Evolutionary conservation across 2,888 invertebrate genomes (phyloP), one percentile per base, ranked within the genome.

Genomic region (Trimorus sp.): DNA sequence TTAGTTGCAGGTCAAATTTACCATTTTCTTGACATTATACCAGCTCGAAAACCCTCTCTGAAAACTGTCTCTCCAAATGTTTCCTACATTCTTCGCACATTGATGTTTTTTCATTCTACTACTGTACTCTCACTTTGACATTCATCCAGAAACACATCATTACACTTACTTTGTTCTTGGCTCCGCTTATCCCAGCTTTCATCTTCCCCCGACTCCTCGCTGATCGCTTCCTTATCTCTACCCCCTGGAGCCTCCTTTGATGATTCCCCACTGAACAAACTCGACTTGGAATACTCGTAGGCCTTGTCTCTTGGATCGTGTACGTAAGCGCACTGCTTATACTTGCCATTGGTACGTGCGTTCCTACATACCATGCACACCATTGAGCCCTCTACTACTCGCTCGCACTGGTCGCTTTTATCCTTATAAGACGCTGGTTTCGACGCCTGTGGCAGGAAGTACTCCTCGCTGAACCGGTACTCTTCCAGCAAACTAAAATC

Each of bases 311-410:
- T 94, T 0, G 96, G 96, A 78, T 94, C 94, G 0, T 95, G 94
- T 2, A 95, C 95, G 90, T 96, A 97, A 0, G 96, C 95, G 89
- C 97, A 97, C 36, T 95, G 95, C 90, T 97, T 97, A 87, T 95
- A 96, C 80, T 95, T 95, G 16, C 95, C 96, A 71, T 96, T 95
- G 12, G 95, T 95, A 89, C 95, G 94, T 0, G 95, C 93, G 88
- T 96, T 94, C 84, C 94, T 94, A 88, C 97, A 97, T 1, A 96
- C 93, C 88, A 94, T 94, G 89, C 97, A 97, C 15, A 94, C 93
- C 94, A 95, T 94, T 5, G 94, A 94, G 84, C 95, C 94, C 87
- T 93, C 94, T 38, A 93, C 91, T 0, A 95, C 93, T 87, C 94
- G 94, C 85, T 94, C 94, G 86, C 96, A 96, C 84, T 94, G 94